Evolutionary conservation across 2,113 vertebrate genomes (phyloP), one percentile per base, ranked within the genome.

Genomic region (Silurus asotus): DNA sequence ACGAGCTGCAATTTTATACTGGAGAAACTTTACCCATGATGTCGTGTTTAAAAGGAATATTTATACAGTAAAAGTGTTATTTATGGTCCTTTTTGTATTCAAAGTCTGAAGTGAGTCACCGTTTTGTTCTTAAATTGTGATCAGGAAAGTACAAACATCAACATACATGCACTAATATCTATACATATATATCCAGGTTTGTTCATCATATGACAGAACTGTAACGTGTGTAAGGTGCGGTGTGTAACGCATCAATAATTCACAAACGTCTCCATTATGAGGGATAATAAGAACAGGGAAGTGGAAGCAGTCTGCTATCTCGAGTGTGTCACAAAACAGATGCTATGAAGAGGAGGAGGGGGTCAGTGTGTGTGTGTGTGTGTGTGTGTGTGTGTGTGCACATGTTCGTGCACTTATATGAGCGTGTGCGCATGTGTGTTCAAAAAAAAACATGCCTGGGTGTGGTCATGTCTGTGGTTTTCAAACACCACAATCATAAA

Each of bases 271-370:
- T 84, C 59, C 76, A 69, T 56, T n/a, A 23, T 45, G 58, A 84
- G 56, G 48, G 28, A 88, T 37, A 65, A 81, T 88, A 80, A 70
- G 48, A 81, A 76, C 45, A 76, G 87, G 48, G 80, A 88, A 88
- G 85, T 81, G 85, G 83, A 77, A 72, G 56, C 55, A 8, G 65
- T 51, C 11, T 51, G 83, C 14, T 87, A 87, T 87, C 88, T 87
- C 69, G 51, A 58, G 82, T 64, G 61, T 81, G 83, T 84, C 82
- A 87, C 85, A 59, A 70, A 49, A 87, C 85, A 89, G 82, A 89
- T 87, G 69, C 37, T 69, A 69, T 6, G 37, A 65, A 56, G 82
- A 51, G 70, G 25, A 83, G 85, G 82, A 25, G 88, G 78, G 37
- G 88, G 82, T 76, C 51, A 8, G n/a, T 48, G 8, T 4, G 51